Base-by-base conservation (phyloP, 2,797 vertebrate genomes). In the Erethizon dorsatum region DNA sequence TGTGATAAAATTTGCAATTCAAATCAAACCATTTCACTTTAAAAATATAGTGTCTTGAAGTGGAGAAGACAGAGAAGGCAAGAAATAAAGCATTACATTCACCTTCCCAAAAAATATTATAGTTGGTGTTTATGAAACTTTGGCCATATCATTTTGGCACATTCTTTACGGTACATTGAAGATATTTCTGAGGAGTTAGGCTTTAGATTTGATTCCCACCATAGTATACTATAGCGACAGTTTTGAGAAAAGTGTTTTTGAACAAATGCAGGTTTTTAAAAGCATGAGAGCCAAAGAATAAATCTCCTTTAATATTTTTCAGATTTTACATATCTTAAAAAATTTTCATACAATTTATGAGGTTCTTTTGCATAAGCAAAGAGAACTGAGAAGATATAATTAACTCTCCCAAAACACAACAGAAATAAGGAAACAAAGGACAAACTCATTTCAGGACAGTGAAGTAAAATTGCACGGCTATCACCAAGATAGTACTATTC, bases 1-100 rank as follows among this genome's bases (percentile, higher is more conserved):
- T 98, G 98, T 96, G 98, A 97, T 97, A 84, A 96, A 97, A 99
- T 99, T 99, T 98, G 98, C 98, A 99, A 98, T 99, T 98, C 98
- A 98, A 98, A 99, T 98, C 83, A 96, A 98, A 97, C 95, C 89
- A 96, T 97, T 98, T 98, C 96, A 59, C 86, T 97, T 67, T 84
- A 96, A 97, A 98, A 98, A 98, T 98, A 97, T 92, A 97, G 97
- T 92, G 92, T 98, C 90, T 97, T 97, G 95, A 95, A 71, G 93
- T 41, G 24, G 22, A 45, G 57, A 83, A 93, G 50, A 73, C 41
- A 91, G 88, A 20, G 88, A 86, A 95, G 80, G 95, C 94, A 92
- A 94, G 80, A 97, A 97, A 94, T 95, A 97, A 98, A 97, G 91
- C 97, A 97, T 98, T 92, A 71, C 75, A 94, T 98, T 98, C 96